Evolutionary conservation across 30 jellyfish, hydroid and myxozoan species (phyloP), one percentile per base, ranked within the genome.

Genomic region (Catostylus mosaicus): DNA sequence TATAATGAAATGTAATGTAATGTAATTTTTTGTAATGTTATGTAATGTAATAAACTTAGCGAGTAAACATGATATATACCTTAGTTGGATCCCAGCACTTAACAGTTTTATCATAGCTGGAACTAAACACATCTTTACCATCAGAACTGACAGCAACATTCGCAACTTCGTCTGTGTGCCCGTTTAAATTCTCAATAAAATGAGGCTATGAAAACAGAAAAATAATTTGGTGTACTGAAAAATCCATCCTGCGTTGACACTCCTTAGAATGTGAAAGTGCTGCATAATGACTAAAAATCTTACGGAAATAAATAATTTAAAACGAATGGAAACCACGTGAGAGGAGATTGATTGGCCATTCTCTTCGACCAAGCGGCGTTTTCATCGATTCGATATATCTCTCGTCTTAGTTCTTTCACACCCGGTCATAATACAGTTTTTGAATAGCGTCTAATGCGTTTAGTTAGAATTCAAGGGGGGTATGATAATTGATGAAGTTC

Each of bases 121-220:
- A 29, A 46, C 90, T 82, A 78, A 89, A 73, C 47, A 89, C 80
- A 23, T 82, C 90, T 63, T 64, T 80, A 26, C 88, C 89, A 37
- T 71, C 77, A 14, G 87, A 47, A 31, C 88, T 69, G 4, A 73
- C 91, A 1, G 72, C 95, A 8, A 75, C 74, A 73, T 64, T 84
- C 18, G 91, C 52, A 32, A 89, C 91, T 16, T 48, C 97, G 50
- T 82, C 88, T 16, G 95, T 70, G 46, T 89, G 97, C 0, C 97
- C 97, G 51, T 74, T 74, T 46, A 89, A 34, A n/a, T 75, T 89
- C 61, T 75, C 77, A 31, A 89, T 60, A 23, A 83, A 67, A 32
- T 89, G 81, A 20, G 97, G 94, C 97, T 89, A 33, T 24, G 46
- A 79, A 5, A n/a, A n/a, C n/a, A n/a, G 78, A 48, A 3, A 16